phyloP scores from a whole-genome alignment of 2,113 vertebrate species.

The Dolichotis patagonum region DNA sequence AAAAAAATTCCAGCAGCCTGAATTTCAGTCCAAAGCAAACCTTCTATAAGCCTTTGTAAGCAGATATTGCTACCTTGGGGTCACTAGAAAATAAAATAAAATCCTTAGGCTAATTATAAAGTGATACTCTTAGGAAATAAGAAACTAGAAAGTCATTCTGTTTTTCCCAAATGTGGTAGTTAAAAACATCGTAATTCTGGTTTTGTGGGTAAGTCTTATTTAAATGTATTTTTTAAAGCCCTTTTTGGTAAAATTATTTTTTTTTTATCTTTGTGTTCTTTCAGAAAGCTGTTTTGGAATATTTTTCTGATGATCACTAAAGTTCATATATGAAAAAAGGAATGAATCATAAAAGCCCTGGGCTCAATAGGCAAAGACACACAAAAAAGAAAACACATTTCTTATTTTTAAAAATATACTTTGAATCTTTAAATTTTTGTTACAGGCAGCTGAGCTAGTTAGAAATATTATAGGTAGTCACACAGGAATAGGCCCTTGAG shows the following conservation, averaged over 20 bases:
- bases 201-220: not conserved
- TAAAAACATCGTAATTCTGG: not conserved
- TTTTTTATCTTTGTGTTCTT: not conserved
- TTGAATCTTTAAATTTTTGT: not conserved
- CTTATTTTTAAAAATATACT: not conserved
- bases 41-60: conserved; percentile 31
- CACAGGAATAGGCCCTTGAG: no score
- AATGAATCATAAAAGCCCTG: not conserved
- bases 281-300: conserved; percentile 15
- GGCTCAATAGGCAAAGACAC: not conserved
- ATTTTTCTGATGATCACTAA: conserved; percentile 28
- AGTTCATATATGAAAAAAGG: not conserved
- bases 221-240: not conserved
- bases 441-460: no score
- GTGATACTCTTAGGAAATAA: conserved; percentile 4
- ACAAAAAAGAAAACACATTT: not conserved
- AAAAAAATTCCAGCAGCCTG: conserved; percentile 54
- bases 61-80: no score
- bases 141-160: conserved; percentile 36
- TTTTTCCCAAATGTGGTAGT: not conserved
- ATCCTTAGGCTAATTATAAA: conserved; percentile 52
- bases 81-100: conserved; percentile 62
- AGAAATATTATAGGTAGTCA: no score
- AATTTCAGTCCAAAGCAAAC: not conserved
- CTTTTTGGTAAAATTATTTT: not conserved